Evolutionary conservation across 2,113 vertebrate genomes (phyloP).

Genomic region (Pteropus alecto): DNA sequence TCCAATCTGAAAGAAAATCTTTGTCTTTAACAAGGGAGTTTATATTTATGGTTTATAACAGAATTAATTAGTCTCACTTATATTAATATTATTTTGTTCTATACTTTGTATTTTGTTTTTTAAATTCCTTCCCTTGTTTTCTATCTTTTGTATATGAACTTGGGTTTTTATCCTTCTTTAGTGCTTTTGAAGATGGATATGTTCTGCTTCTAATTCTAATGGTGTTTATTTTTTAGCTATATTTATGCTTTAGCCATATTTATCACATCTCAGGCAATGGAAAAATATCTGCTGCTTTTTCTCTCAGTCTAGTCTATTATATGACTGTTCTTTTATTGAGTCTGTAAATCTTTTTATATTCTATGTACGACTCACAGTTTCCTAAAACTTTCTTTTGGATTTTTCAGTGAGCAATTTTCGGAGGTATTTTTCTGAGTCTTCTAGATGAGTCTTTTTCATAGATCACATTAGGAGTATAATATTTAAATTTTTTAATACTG

Average conservation of each 20-base stretch:
- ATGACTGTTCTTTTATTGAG: background rate
- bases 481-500: background rate
- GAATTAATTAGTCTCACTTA: background rate
- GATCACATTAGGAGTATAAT: background rate
- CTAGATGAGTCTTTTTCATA: background rate
- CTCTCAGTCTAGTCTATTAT: background rate
- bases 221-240: background rate
- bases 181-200: background rate
- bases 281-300: background rate
- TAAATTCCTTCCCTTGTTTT: background rate
- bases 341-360: background rate
- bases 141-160: background rate
- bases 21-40: background rate
- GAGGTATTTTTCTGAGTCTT: background rate
- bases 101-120: background rate
- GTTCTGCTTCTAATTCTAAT: background rate
- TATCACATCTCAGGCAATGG: background rate
- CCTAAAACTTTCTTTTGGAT: background rate
- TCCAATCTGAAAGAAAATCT: slow-evolving; percentile 11
- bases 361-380: background rate
- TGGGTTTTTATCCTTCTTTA: background rate
- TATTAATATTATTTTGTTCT: slow-evolving; percentile 6
- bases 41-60: background rate
- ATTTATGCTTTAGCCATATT: background rate
- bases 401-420: slow-evolving; percentile 6